Evolutionary conservation across 1,140 invertebrate genomes (phyloP).

Genomic region (Diabrotica undecimpunctata): DNA sequence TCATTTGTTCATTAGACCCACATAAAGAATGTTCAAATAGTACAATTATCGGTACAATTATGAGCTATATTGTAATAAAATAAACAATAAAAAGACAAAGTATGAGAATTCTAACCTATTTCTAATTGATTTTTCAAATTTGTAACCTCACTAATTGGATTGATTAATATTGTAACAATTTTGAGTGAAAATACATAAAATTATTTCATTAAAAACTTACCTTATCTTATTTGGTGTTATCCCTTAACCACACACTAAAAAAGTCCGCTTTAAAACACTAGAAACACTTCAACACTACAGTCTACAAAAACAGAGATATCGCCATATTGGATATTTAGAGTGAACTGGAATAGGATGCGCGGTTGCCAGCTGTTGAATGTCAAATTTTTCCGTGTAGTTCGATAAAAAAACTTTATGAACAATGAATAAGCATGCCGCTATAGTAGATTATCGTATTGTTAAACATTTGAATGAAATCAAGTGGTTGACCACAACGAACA

Average conservation of each 20-base stretch:
- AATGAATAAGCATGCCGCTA: too few species aligned
- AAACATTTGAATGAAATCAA: too few species aligned
- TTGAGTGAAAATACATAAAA: background rate
- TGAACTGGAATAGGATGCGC: background rate
- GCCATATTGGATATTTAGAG: constrained; percentile 18
- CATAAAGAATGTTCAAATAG: too few species aligned
- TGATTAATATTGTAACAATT: background rate
- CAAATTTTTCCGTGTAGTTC: too few species aligned
- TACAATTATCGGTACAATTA: too few species aligned
- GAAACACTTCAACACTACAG: constrained; percentile 7
- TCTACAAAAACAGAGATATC: constrained; percentile 11
- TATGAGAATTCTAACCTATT: constrained; percentile 5
- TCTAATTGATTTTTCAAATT: constrained; percentile 12
- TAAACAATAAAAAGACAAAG: background rate
- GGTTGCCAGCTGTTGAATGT: too few species aligned
- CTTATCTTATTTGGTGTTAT: background rate
- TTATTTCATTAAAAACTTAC: background rate
- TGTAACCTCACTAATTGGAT: constrained; percentile 3
- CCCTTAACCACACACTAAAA: background rate
- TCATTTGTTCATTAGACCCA: too few species aligned
- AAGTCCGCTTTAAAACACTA: background rate
- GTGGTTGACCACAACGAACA: too few species aligned
- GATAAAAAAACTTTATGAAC: too few species aligned
- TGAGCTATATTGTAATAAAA: background rate
- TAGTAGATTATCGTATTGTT: too few species aligned